Percentiles rank a stretch among this genome's conserved stretches.
phyloP scores from a whole-genome alignment of 2,113 vertebrate species.

The Thomomys bottae region DNA sequence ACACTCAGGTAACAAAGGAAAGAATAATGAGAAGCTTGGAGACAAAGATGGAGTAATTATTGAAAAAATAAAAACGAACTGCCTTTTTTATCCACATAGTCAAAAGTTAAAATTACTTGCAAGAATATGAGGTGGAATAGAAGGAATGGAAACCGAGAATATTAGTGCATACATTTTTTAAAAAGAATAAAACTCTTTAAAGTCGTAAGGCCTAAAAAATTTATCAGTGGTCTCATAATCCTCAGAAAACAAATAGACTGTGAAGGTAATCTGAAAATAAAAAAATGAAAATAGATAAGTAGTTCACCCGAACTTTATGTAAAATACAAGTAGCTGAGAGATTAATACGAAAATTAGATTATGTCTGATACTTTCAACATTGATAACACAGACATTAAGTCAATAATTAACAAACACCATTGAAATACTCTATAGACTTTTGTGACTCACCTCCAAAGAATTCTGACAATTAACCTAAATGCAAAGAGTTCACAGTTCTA shows the following conservation, averaged over 20 bases:
- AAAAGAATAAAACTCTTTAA: background rate
- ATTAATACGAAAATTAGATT: background rate
- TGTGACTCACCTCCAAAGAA: background rate
- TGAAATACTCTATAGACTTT: background rate
- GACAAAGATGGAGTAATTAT: background rate
- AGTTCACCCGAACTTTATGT: background rate
- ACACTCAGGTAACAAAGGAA: background rate
- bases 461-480: background rate
- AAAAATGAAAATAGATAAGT: background rate
- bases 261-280: background rate
- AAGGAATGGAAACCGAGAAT: background rate
- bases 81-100: background rate
- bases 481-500: background rate
- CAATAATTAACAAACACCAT: background rate
- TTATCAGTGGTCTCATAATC: background rate
- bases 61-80: background rate
- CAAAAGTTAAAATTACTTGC: background rate
- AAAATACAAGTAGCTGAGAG: background rate
- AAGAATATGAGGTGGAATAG: background rate
- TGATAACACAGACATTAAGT: background rate
- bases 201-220: background rate
- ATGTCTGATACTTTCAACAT: background rate
- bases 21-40: background rate
- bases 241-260: background rate
- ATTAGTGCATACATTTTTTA: background rate